phyloP scores from a whole-genome alignment of 2,797 vertebrate genomes.

The Setipinna tenuifilis region DNA sequence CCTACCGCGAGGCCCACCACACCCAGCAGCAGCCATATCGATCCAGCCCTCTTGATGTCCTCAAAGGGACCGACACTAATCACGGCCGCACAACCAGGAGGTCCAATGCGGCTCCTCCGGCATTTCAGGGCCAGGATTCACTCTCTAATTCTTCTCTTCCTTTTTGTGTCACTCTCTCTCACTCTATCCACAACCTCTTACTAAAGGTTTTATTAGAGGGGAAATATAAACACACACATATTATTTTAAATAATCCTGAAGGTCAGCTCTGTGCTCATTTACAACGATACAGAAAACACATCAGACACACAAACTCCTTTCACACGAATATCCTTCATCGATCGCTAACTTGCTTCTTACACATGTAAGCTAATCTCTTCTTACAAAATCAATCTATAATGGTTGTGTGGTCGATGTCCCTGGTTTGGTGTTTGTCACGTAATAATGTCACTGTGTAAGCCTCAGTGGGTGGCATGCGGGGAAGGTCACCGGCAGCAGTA shows the following conservation, averaged over 20 bases:
- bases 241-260: background rate
- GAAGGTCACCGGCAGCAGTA: background rate
- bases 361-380: too few relatives aligned
- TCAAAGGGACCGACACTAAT: conserved; percentile 9
- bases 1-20: conserved; percentile 21
- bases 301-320: background rate
- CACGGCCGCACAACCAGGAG: background rate
- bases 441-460: background rate
- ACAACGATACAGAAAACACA: background rate
- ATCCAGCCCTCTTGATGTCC: conserved; percentile 28
- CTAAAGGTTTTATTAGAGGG: background rate
- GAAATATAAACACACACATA: background rate
- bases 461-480: background rate
- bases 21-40: background rate
- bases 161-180: conserved; percentile 28
- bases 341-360: too few relatives aligned
- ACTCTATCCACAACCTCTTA: conserved; percentile 41
- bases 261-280: background rate
- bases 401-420: background rate
- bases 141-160: background rate
- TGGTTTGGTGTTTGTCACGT: background rate
- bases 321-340: too few relatives aligned
- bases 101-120: background rate
- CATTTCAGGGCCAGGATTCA: background rate
- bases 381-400: background rate